phyloP scores from a whole-genome alignment of 1,140 invertebrate genomes.

The Cyclargus thomasi region DNA sequence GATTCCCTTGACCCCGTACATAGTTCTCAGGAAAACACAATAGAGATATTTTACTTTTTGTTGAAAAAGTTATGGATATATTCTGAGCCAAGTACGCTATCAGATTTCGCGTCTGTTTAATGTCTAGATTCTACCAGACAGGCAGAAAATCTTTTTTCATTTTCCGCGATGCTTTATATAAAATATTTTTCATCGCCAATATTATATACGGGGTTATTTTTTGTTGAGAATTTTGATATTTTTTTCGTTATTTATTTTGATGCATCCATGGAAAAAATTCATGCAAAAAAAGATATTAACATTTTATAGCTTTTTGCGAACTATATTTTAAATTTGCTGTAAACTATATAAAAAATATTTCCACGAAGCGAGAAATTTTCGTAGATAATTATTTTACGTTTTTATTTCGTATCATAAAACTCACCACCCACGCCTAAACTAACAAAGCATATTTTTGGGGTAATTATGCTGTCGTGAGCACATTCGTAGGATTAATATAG shows the following conservation, averaged over 20 bases:
- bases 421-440: neutral
- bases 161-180: neutral
- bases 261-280: neutral
- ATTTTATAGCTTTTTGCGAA: no score
- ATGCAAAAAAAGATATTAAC: neutral
- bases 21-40: neutral
- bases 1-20: neutral
- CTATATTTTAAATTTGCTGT: no score
- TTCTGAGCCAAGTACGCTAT: neutral
- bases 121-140: slow-evolving; percentile 6
- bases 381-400: neutral
- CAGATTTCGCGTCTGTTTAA: slow-evolving; percentile 1
- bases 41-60: neutral
- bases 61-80: neutral
- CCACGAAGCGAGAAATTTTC: no score
- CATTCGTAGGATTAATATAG: slow-evolving; percentile 1
- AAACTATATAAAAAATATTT: no score
- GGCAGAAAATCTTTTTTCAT: neutral
- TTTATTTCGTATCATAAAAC: neutral
- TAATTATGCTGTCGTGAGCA: slow-evolving; percentile 10
- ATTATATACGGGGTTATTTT: neutral
- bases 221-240: neutral
- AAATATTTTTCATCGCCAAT: neutral
- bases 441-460: slow-evolving; percentile 7
- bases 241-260: neutral